A percentile compares a stretch with the other conserved stretches of the same genome.
Conservation (phyloP, 2,888 invertebrate species). For the Eristalinus sepulchralis region DNA sequence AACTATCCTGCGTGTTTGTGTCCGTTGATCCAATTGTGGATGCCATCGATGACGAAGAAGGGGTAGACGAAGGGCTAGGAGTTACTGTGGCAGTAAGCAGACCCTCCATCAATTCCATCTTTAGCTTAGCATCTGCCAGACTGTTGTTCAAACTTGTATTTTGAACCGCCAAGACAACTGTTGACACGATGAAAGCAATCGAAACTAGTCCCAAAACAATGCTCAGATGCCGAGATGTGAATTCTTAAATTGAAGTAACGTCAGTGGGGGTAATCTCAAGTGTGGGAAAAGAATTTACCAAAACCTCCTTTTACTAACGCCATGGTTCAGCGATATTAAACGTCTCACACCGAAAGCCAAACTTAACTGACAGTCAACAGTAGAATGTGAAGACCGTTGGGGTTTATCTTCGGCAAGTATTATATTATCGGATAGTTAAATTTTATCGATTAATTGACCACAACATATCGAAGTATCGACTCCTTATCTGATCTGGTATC, state of each 20-base stretch:
- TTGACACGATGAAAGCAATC: conserved; percentile 73
- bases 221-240: neutral
- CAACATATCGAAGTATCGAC: conserved; percentile 23
- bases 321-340: neutral
- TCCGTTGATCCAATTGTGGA: neutral
- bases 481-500: conserved; percentile 15
- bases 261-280: neutral
- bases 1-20: neutral
- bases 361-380: conserved; percentile 6
- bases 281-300: neutral
- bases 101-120: conserved; percentile 74
- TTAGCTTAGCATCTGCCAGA: conserved; percentile 73
- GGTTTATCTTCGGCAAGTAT: neutral
- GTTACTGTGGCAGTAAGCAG: conserved; percentile 67
- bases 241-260: neutral
- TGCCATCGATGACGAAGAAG: neutral
- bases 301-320: neutral
- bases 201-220: conserved; percentile 75
- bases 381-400: neutral
- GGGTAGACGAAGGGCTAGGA: conserved; percentile 38
- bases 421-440: conserved; percentile 38
- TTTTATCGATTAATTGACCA: conserved; percentile 39
- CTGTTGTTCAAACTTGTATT: conserved; percentile 72
- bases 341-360: neutral
- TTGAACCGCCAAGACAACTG: conserved; percentile 74